Conservation (phyloP, 1,140 invertebrate genomes). For the Leguminivora glycinivorella region DNA sequence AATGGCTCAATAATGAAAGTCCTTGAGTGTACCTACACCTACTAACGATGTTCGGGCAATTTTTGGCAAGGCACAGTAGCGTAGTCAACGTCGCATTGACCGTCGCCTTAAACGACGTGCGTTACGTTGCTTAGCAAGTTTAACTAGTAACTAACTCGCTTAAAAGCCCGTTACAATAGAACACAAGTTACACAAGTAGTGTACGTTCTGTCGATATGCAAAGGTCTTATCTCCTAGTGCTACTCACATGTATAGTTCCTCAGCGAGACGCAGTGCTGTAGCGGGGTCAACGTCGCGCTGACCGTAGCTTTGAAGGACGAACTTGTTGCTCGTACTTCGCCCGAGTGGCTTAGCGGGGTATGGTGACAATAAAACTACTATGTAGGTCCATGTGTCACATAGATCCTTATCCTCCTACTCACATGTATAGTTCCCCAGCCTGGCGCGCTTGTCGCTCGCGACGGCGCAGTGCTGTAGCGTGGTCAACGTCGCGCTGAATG, state of each 20-base stretch:
- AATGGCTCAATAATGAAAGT: too few relatives aligned
- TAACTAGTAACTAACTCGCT: too few relatives aligned
- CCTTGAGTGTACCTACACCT: too few relatives aligned
- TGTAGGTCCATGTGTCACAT: too few relatives aligned
- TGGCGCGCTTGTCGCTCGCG: slow-evolving; percentile 66
- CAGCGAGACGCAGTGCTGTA: slow-evolving; percentile 93
- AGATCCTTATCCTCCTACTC: too few relatives aligned
- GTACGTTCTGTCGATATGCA: too few relatives aligned
- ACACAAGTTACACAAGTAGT: too few relatives aligned
- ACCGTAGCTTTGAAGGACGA: slow-evolving; percentile 98
- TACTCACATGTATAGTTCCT: slow-evolving; percentile 79
- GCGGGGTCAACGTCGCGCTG: slow-evolving; percentile 91
- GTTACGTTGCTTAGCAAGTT: too few relatives aligned
- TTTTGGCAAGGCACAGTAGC: slow-evolving; percentile 95
- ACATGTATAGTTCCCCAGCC: slow-evolving; percentile 89
- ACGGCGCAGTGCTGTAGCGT: slow-evolving; percentile 94
- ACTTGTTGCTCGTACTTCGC: slow-evolving; percentile 94
- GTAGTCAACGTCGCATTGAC: slow-evolving; percentile 94
- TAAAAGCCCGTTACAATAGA: too few relatives aligned
- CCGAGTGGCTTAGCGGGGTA: slow-evolving; percentile 41
- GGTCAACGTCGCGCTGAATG: slow-evolving; percentile 93
- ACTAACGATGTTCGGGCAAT: too few relatives aligned
- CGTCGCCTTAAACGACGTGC: slow-evolving; percentile 93
- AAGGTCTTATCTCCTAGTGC: too few relatives aligned
- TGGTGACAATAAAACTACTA: too few relatives aligned